phyloP scores from a whole-genome alignment of 1,140 invertebrate genomes.

The Sitodiplosis mosellana region DNA sequence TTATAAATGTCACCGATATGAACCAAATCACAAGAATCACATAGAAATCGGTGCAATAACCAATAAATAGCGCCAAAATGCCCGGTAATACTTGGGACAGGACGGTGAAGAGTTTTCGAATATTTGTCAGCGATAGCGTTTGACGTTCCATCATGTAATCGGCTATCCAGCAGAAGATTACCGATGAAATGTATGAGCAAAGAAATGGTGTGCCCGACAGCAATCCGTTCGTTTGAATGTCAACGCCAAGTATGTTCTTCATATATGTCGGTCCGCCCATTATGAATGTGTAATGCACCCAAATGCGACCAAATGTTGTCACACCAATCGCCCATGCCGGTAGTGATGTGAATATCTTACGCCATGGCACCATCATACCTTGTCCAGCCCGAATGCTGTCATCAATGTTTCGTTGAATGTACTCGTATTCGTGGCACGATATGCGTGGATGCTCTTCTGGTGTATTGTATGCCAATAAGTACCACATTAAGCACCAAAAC shows the following conservation, averaged over 20 bases:
- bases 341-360: conserved; percentile 48
- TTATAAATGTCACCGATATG: conserved; percentile 48
- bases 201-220: conserved; percentile 46
- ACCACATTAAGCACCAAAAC: conserved; percentile 48
- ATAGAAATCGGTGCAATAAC: conserved; percentile 39
- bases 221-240: conserved; percentile 48
- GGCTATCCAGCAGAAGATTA: conserved; percentile 49
- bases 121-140: conserved; percentile 38
- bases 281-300: conserved; percentile 53
- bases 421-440: conserved; percentile 41
- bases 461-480: conserved; percentile 50
- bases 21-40: conserved; percentile 44
- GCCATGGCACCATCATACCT: conserved; percentile 44
- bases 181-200: conserved; percentile 47
- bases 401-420: conserved; percentile 43
- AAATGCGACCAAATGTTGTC: conserved; percentile 52
- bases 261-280: conserved; percentile 51
- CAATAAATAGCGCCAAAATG: conserved; percentile 40
- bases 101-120: conserved; percentile 48
- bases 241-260: conserved; percentile 46
- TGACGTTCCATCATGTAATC: conserved; percentile 38
- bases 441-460: conserved; percentile 58
- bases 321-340: conserved; percentile 67
- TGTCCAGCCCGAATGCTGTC: conserved; percentile 26
- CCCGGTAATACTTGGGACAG: conserved; percentile 50